Base-by-base conservation (phyloP, 2,888 invertebrate species). In the Dorcus parallelipipedus region DNA sequence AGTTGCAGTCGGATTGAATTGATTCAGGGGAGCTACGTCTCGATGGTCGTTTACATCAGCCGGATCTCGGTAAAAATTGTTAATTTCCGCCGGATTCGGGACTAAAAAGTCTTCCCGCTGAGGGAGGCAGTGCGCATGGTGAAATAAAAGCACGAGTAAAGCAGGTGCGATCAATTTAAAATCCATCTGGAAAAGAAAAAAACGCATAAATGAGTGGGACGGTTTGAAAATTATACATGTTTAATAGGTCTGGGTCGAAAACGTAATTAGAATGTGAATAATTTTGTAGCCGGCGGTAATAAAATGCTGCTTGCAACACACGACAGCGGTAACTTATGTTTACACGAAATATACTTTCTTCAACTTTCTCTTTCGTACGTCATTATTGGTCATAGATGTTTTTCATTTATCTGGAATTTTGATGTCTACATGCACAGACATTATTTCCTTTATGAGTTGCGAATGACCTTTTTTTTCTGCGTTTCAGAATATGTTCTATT, bases 1-100 rank as follows among this genome's bases (percentile, higher is more conserved):
- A 63, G 83, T 56, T n/a, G 33, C 17, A 20, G 33, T 38, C 5
- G 42, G 17, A n/a, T 17, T 49, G 9, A 42, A 14, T 42, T 41
- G 17, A 10, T 42, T 26, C 7, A 40, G 9, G 5, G 50, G 56
- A 14, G 56, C 49, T 2, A 43, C 9, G 45, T 56, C 56, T 33
- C 26, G 33, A 33, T 33, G 26, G 9, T 26, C 42, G 7, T 54
- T 55, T n/a, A 26, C 26, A 39, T 38, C 2, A 14, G 23, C 40
- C 4, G 55, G 23, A 33, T 52, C 45, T 8, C 23, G 33, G 49
- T 55, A 59, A 33, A 55, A 49, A 39, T 55, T 51, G 33, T 59
- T 59, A 26, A 59, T 49, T 42, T 51, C 55, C 2, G 55, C 55
- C n/a, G 59, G 59, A 39, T 59, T 51, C 17, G 54, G 55, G 47